Conservation (phyloP, 2,797 vertebrate genomes). For the Dicrostonyx torquatus region DNA sequence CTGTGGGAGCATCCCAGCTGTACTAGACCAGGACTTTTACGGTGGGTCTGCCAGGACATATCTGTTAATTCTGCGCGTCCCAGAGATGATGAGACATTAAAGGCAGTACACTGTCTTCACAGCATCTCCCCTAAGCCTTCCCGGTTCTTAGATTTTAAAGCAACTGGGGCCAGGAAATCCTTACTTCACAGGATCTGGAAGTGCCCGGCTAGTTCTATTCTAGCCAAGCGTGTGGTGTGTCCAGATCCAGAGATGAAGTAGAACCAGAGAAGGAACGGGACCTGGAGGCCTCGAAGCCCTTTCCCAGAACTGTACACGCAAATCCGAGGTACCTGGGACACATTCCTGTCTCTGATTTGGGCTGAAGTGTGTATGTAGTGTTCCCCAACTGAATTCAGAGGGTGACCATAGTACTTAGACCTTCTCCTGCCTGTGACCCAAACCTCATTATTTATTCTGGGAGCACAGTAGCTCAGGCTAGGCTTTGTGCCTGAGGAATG, state of each 20-base stretch:
- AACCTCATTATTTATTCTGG: not conserved
- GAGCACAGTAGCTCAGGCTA: not conserved
- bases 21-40: slow-evolving; percentile 6
- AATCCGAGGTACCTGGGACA: not conserved
- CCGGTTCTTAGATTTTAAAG: slow-evolving; percentile 71
- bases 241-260: not conserved
- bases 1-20: not conserved
- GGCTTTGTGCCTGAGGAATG: not conserved
- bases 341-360: not conserved
- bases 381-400: not conserved
- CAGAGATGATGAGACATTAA: slow-evolving; percentile 47
- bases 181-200: slow-evolving; percentile 42
- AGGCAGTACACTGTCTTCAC: slow-evolving; percentile 6
- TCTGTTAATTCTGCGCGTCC: slow-evolving; percentile 63
- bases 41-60: slow-evolving; percentile 40
- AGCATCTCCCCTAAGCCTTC: slow-evolving; percentile 25
- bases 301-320: slow-evolving; percentile 55
- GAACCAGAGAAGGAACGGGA: not conserved
- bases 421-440: not conserved
- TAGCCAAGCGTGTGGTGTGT: not conserved
- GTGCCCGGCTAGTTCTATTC: not conserved
- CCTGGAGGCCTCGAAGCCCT: not conserved
- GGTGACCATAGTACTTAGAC: not conserved
- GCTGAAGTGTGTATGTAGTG: not conserved
- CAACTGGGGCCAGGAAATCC: slow-evolving; percentile 47